These are phyloP conservation scores for Camponotus fellah DNA, from an alignment of 2,888 invertebrate genomes.

Conservation along the genomic window DNA sequence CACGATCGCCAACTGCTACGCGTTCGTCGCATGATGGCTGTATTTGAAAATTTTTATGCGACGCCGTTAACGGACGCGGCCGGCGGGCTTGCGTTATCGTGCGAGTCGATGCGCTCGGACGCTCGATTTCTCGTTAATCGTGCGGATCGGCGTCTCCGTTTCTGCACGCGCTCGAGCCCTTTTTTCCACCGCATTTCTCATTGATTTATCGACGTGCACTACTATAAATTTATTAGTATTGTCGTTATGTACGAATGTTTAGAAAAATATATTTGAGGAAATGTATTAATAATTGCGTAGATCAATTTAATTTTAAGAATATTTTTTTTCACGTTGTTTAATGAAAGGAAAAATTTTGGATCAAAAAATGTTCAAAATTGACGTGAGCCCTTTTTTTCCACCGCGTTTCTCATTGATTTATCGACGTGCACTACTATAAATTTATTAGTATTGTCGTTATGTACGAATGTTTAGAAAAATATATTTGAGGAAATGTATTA, in stretches of 20 bases:
- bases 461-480: not conserved
- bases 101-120: conserved; percentile 14
- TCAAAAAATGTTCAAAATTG: not conserved
- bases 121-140: conserved; percentile 5
- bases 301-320: too few species aligned
- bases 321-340: too few species aligned
- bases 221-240: not conserved
- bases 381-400: not conserved
- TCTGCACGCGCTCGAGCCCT: not conserved
- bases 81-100: conserved; percentile 6
- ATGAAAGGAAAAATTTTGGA: not conserved
- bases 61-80: conserved; percentile 30
- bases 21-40: conserved; percentile 27
- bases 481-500: not conserved
- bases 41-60: conserved; percentile 58
- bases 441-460: not conserved
- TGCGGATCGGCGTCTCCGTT: not conserved
- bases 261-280: not conserved
- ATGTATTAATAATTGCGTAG: not conserved
- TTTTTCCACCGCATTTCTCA: not conserved
- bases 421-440: not conserved
- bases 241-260: not conserved
- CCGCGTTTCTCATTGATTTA: not conserved
- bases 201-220: not conserved
- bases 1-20: conserved; percentile 30